phyloP scores from a whole-genome alignment of 2,113 vertebrate genomes.

The Peromyscus leucopus region DNA sequence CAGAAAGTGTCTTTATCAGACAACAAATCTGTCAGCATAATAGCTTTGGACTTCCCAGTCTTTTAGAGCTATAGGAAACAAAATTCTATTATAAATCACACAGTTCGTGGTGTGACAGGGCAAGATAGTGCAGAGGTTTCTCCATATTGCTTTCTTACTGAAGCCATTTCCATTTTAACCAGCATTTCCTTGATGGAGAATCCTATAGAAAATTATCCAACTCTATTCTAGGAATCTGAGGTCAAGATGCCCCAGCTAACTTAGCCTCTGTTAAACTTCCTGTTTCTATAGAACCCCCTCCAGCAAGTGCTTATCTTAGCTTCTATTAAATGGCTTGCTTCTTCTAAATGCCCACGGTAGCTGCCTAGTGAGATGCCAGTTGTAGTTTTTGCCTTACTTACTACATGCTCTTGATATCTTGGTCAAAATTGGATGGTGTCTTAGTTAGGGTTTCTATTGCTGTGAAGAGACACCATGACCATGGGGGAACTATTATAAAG shows the following conservation, averaged over 20 bases:
- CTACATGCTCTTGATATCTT: too few relatives aligned
- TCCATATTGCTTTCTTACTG: background rate
- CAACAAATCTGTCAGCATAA: background rate
- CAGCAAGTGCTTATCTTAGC: background rate
- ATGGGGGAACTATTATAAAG: background rate
- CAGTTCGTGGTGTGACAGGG: background rate
- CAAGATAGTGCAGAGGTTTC: background rate
- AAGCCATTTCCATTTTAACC: background rate
- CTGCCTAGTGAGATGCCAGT: background rate
- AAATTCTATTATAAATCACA: background rate
- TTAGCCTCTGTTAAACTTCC: background rate
- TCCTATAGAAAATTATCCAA: background rate
- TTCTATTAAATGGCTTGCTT: background rate
- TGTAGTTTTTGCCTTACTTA: background rate
- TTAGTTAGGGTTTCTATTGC: background rate
- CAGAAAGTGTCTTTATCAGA: background rate
- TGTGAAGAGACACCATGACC: background rate
- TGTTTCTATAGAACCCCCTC: background rate
- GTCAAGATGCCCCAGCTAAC: background rate
- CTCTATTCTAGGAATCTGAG: background rate
- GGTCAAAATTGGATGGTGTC: background rate
- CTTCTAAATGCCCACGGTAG: background rate
- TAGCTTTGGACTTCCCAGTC: background rate
- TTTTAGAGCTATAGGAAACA: background rate
- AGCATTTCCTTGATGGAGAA: background rate